Conservation (phyloP, 2,797 vertebrate genomes). For the Decapterus maruadsi region DNA sequence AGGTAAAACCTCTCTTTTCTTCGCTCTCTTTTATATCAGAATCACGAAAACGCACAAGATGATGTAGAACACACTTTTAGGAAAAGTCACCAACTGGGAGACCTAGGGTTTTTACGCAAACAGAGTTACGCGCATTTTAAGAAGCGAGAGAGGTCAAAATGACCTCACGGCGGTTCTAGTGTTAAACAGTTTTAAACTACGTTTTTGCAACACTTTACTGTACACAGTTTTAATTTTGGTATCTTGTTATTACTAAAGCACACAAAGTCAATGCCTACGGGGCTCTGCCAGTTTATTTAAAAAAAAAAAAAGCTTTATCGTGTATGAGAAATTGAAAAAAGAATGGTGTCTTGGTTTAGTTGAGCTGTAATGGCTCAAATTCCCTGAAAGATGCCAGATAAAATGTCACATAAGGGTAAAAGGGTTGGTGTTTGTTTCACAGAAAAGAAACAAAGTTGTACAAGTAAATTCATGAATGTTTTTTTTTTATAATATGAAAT, state of each 20-base stretch:
- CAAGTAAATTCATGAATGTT: neutral
- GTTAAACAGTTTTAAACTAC: neutral
- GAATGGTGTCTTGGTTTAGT: neutral
- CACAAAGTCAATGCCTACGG: neutral
- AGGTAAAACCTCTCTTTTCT: no score
- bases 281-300: neutral
- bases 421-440: neutral
- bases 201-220: neutral
- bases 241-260: neutral
- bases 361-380: constrained; percentile 5
- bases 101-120: no score
- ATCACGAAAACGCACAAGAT: no score
- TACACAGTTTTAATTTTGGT: neutral
- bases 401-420: neutral
- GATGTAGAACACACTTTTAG: no score
- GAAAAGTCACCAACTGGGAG: no score
- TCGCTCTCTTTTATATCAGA: no score
- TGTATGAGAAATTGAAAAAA: neutral
- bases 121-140: no score
- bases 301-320: no score
- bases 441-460: neutral
- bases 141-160: no score
- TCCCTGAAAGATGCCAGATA: neutral
- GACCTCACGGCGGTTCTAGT: no score
- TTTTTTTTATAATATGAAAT: constrained; percentile 10